A percentile compares a stretch with the other conserved stretches of the same genome.
These are phyloP conservation scores for Pilophorus perplexus DNA, from an alignment of 2,888 invertebrate genomes.

Conservation along the genomic window DNA sequence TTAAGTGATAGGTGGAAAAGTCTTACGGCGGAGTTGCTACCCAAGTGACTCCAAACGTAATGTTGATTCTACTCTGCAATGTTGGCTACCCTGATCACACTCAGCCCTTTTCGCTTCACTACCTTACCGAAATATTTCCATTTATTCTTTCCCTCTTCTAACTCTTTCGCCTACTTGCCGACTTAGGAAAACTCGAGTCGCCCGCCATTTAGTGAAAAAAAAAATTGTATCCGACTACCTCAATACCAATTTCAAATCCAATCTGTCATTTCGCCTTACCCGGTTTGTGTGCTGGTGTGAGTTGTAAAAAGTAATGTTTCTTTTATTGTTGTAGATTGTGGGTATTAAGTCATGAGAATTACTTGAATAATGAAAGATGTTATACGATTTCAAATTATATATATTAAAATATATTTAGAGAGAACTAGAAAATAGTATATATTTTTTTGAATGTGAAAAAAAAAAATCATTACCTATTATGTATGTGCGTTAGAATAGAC, in stretches of 20 bases:
- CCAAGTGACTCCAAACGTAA: no score
- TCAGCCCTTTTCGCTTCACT: no score
- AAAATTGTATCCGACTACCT: conserved; percentile 19
- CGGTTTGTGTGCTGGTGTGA: background rate
- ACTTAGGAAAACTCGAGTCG: no score
- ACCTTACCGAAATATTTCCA: no score
- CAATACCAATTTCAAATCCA: conserved; percentile 6
- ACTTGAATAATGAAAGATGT: conserved; percentile 26
- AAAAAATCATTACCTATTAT: conserved; percentile 17
- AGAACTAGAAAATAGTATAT: conserved; percentile 35
- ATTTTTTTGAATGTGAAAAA: conserved; percentile 36
- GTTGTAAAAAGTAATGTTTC: background rate
- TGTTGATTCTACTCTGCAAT: no score
- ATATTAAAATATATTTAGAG: conserved; percentile 29
- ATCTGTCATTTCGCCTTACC: background rate
- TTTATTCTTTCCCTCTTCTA: no score
- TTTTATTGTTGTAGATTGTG: conserved; percentile 36
- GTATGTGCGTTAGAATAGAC: conserved; percentile 36
- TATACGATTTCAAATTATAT: conserved; percentile 32
- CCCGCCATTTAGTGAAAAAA: no score
- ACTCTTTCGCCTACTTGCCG: no score
- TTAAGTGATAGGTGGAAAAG: no score
- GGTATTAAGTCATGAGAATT: conserved; percentile 16
- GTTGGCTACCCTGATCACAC: no score
- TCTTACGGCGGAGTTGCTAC: no score